phyloP scores from a whole-genome alignment of 2,113 vertebrate genomes.

The Oxyruncus cristatus region DNA sequence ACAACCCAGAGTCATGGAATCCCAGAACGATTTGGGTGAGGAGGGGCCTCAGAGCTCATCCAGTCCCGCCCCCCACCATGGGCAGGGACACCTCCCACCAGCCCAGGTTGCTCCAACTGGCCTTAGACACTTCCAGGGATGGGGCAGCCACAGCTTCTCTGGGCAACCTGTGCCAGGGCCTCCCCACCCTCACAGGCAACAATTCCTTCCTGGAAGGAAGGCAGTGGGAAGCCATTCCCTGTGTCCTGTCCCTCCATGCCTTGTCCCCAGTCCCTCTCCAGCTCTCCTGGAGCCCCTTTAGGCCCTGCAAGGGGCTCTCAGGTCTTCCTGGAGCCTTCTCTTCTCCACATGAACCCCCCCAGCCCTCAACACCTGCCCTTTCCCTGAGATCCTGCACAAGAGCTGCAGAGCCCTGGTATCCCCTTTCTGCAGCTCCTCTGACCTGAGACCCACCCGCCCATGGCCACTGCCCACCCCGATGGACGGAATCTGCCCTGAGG shows the following conservation, averaged over 20 bases:
- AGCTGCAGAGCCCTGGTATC: not conserved
- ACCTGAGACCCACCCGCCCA: not conserved
- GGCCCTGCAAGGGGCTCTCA: not conserved
- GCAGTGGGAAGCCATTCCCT: not conserved
- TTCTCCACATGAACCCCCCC: not conserved
- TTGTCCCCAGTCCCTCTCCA: not conserved
- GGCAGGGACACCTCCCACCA: not conserved
- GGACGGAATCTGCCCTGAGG: not conserved
- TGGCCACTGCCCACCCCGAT: accelerated
- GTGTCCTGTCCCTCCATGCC: not conserved
- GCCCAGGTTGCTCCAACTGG: not conserved
- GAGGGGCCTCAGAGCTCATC: not conserved
- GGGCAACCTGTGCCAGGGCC: not conserved
- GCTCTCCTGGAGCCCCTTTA: not conserved
- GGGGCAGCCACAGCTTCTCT: not conserved
- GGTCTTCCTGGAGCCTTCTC: not conserved
- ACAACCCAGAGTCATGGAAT: not conserved
- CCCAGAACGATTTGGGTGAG: not conserved
- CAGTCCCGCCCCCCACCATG: no score
- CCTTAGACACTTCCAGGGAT: not conserved
- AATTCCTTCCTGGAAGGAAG: no score
- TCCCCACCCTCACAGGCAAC: not conserved
- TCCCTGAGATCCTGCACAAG: not conserved
- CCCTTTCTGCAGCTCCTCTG: not conserved
- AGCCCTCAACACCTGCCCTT: not conserved